Evolutionary conservation across 2,888 invertebrate species (phyloP).

Genomic region (Platerodrilus igneus): DNA sequence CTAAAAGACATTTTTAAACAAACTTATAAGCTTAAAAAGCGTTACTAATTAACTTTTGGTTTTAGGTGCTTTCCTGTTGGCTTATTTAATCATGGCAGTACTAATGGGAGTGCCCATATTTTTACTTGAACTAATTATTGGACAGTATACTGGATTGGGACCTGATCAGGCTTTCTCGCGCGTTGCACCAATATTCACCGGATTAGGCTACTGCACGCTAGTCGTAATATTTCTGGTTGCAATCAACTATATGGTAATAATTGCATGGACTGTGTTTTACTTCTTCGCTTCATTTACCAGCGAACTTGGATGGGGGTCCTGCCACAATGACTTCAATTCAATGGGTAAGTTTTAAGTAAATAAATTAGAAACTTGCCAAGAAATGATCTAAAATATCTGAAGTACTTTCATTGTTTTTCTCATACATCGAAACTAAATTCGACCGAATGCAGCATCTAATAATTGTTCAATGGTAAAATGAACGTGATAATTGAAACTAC

Average conservation of each 20-base stretch:
- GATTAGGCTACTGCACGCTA: conserved; percentile 64
- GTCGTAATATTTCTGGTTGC: conserved; percentile 67
- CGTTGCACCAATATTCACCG: conserved; percentile 59
- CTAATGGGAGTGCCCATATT: conserved; percentile 76
- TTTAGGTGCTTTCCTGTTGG: conserved; percentile 71
- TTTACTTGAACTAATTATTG: conserved; percentile 71
- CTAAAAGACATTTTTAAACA: no score
- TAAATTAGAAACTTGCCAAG: background rate
- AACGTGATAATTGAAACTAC: no score
- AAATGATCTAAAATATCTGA: background rate
- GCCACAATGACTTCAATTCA: conserved; percentile 59
- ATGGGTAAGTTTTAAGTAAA: conserved; percentile 49
- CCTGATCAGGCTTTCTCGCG: conserved; percentile 60
- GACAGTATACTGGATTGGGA: conserved; percentile 74
- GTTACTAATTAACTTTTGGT: conserved; percentile 32
- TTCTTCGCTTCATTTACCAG: conserved; percentile 64
- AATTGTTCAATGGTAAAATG: no score
- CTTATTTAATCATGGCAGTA: conserved; percentile 69
- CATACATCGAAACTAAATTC: no score
- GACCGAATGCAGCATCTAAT: no score
- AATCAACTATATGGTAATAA: conserved; percentile 76
- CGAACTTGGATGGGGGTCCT: conserved; percentile 64
- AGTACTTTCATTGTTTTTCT: background rate
- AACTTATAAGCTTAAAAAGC: no score
- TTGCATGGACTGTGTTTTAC: conserved; percentile 73